These are phyloP conservation scores for Cryptoprocta ferox DNA, from an alignment of 2,797 vertebrate genomes.

Conservation along the genomic window DNA sequence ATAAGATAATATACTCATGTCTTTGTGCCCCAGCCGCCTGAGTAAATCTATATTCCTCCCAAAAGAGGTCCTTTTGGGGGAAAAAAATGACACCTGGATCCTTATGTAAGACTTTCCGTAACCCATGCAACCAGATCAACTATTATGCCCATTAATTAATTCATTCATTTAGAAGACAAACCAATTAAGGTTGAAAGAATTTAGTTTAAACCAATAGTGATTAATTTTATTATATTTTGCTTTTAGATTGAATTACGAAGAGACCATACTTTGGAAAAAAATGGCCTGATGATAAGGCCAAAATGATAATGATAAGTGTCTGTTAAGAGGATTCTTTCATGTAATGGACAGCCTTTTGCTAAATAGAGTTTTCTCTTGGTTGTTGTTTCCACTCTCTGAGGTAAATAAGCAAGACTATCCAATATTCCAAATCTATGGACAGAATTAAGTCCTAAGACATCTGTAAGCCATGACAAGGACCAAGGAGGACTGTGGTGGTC, in stretches of 20 bases:
- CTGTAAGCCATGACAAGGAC: slow-evolving; percentile 34
- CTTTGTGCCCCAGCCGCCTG: not conserved
- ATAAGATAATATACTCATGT: not conserved
- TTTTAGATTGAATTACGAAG: not conserved
- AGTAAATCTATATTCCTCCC: not conserved
- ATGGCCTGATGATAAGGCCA: not conserved
- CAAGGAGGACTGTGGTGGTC: slow-evolving; percentile 38
- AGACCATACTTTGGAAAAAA: slow-evolving; percentile 30
- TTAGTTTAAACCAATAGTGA: not conserved
- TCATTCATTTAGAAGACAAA: slow-evolving; percentile 35
- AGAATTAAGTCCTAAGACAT: slow-evolving; percentile 54
- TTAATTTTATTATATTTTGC: slow-evolving; percentile 8
- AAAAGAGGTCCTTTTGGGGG: not conserved
- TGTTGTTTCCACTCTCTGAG: not conserved
- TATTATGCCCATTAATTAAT: not conserved
- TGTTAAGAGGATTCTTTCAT: not conserved
- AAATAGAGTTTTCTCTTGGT: not conserved
- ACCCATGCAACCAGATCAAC: not conserved
- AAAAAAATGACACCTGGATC: not conserved
- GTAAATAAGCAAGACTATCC: not conserved
- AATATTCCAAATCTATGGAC: slow-evolving; percentile 36
- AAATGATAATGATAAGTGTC: not conserved
- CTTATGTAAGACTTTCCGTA: not conserved
- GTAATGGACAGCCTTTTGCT: not conserved
- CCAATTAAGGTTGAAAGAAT: not conserved